Evolutionary conservation across 2,113 vertebrate genomes (phyloP), one percentile per base, ranked within the genome.

Genomic region (Pipra filicauda): DNA sequence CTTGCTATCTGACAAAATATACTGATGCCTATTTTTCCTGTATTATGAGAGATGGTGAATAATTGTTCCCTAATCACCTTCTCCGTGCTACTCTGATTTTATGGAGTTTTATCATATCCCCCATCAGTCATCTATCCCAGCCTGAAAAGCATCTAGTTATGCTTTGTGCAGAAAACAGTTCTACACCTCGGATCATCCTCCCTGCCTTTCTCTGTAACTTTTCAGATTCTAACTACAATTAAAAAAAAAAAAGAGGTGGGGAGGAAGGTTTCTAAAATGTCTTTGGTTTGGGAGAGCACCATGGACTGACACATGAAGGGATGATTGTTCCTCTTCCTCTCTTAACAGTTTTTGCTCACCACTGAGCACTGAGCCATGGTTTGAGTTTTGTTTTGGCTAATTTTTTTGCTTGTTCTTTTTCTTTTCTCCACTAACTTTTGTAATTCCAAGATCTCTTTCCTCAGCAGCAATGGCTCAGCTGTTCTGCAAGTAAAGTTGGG

Each of bases 11-110:
- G 72, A 93, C 83, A 94, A 93, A 88, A 93, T 71, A 77, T 92
- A 92, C 79, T 71, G 76, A 86, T 77, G 62, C 69, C 82, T 41
- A 70, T 79, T 95, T 85, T 95, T 86, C 76, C 74, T 13, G 6
- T 51, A 73, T 90, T 84, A 81, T 55, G 69, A 92, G 28, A 95
- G 75, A 77, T 67, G 88, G 76, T 81, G 88, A 96, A 74, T 95
- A 95, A 92, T 81, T 80, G n/a, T 88, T 96, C 51, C 65, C 59
- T 88, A 94, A 96, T 94, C 75, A 88, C n/a, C 72, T 90, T 91
- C 82, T 91, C 69, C 48, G 84, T 71, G 65, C 88, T 93, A 77
- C 75, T 92, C 79, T 89, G 85, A 80, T 79, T 97, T 96, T 94
- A 88, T 83, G 72, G 91, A 92, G 82, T 80, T 96, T 85, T 96